Percentiles rank a stretch among this genome's conserved stretches.
Evolutionary conservation across 2,113 vertebrate genomes (phyloP).

Genomic region (Labeo catla): DNA sequence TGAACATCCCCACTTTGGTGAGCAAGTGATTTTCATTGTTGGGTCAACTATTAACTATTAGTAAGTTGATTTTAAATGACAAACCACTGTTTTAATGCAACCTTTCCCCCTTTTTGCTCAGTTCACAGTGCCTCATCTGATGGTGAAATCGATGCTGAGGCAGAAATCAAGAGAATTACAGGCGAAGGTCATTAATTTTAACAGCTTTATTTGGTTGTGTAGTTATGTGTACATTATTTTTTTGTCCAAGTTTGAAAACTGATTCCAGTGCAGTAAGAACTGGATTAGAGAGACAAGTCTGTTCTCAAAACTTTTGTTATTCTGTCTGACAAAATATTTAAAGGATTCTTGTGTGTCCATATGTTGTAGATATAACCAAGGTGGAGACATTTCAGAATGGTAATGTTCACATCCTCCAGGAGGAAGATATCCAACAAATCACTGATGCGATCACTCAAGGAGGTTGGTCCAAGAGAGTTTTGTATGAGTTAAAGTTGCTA

Average conservation of each 20-base stretch:
- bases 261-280: background rate
- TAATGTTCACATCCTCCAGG: slow-evolving; percentile 82
- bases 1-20: background rate
- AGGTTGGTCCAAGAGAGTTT: slow-evolving; percentile 77
- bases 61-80: background rate
- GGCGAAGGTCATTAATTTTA: slow-evolving; percentile 65
- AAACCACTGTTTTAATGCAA: background rate
- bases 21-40: background rate
- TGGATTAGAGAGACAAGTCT: background rate
- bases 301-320: background rate
- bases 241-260: background rate
- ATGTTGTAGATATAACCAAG: slow-evolving; percentile 81
- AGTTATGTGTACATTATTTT: background rate
- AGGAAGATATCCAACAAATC: slow-evolving; percentile 86
- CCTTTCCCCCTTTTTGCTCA: slow-evolving; percentile 41
- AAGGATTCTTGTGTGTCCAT: background rate
- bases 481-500: background rate
- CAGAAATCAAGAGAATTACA: slow-evolving; percentile 44
- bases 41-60: background rate
- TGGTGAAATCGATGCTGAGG: slow-evolving; percentile 52
- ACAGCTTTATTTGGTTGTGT: background rate
- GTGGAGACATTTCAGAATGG: slow-evolving; percentile 85
- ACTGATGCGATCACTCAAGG: slow-evolving; percentile 85
- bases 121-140: slow-evolving; percentile 59
- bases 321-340: background rate